phyloP scores from a whole-genome alignment of 2,797 vertebrate genomes.

The Gymnothorax javanicus region DNA sequence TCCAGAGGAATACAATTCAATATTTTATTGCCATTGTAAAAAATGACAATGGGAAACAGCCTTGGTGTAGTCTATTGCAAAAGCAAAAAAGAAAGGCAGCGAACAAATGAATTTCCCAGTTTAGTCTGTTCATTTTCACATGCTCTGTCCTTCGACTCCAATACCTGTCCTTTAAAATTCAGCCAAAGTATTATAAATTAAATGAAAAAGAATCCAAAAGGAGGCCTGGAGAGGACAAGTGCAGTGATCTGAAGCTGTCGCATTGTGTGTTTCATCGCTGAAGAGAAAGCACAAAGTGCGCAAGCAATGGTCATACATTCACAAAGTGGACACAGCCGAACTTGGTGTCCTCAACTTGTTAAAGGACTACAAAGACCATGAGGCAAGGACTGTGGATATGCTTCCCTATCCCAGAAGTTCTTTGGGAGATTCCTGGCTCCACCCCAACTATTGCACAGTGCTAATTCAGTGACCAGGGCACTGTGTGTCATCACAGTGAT shows the following conservation, averaged over 20 bases:
- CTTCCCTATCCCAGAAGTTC: neutral
- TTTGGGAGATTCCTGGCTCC: neutral
- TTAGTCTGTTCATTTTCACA: constrained; percentile 62
- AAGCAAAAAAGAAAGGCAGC: constrained; percentile 68
- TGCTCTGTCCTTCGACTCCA: constrained; percentile 58
- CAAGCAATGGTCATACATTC: constrained; percentile 75
- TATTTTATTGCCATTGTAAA: constrained; percentile 78
- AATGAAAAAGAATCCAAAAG: constrained; percentile 47
- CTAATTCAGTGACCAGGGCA: neutral
- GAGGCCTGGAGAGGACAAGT: neutral
- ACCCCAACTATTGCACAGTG: neutral
- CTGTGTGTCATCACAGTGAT: constrained; percentile 29
- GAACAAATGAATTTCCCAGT: constrained; percentile 57
- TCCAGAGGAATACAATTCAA: constrained; percentile 83
- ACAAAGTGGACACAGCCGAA: constrained; percentile 59
- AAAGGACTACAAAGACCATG: neutral
- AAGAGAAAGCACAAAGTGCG: constrained; percentile 44
- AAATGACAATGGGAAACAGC: constrained; percentile 83
- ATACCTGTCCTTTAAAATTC: constrained; percentile 44
- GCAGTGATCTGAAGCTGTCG: neutral
- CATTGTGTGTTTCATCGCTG: constrained; percentile 24
- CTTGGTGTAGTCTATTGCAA: constrained; percentile 72
- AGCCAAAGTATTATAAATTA: constrained; percentile 42
- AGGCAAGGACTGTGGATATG: neutral
- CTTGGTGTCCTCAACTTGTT: neutral